Evolutionary conservation across 2,113 vertebrate species (phyloP).

Genomic region (Physeter macrocephalus): DNA sequence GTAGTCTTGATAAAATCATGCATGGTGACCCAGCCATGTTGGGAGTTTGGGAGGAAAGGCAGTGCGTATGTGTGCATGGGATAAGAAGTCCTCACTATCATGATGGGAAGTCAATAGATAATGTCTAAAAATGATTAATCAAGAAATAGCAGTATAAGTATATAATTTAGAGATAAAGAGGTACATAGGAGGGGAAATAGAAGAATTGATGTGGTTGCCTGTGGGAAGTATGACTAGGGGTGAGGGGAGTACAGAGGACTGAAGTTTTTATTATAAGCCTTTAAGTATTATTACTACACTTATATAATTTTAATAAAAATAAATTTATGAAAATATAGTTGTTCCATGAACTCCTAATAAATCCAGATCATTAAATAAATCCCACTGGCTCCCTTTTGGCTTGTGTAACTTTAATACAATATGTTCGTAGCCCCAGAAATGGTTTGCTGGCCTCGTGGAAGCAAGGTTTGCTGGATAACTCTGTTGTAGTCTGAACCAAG

Average conservation of each 20-base stretch:
- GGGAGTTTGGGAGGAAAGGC: background rate
- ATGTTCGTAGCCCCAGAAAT: background rate
- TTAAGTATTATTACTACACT: background rate
- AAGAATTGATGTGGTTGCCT: background rate
- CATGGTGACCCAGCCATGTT: background rate
- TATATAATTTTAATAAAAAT: background rate
- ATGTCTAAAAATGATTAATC: background rate
- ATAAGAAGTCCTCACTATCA: background rate
- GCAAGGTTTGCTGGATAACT: background rate
- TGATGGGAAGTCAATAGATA: background rate
- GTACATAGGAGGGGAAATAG: background rate
- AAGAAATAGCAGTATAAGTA: background rate
- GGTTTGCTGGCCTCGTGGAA: background rate
- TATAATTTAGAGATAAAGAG: background rate
- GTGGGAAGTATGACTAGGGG: background rate
- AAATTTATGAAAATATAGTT: background rate
- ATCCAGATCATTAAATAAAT: background rate
- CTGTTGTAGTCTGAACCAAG: background rate
- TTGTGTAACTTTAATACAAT: background rate
- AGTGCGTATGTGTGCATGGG: background rate
- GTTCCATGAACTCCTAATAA: background rate
- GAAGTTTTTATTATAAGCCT: background rate
- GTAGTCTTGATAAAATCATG: background rate
- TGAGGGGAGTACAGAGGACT: background rate
- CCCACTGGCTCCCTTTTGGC: background rate